These are phyloP conservation scores for Turritopsis rubra DNA, from an alignment of 30 jellyfish, hydroid and myxozoan genomes.

Conservation along the genomic window DNA sequence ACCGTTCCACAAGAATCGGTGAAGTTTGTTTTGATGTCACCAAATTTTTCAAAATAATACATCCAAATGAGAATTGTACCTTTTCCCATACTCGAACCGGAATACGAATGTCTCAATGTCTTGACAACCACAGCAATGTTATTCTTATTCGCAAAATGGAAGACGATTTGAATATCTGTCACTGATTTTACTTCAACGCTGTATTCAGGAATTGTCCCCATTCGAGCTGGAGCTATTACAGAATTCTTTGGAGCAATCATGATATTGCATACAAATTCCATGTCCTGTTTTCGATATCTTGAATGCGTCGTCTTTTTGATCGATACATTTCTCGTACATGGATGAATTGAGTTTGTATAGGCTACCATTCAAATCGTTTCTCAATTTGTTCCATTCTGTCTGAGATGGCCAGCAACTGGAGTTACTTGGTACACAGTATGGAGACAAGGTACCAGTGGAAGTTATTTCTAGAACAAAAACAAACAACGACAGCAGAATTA, in stretches of 20 bases:
- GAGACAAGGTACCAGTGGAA: neutral
- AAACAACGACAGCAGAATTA: neutral
- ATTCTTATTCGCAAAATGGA: constrained; percentile 10
- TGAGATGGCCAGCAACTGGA: constrained; percentile 10
- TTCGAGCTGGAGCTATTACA: neutral
- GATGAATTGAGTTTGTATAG: neutral
- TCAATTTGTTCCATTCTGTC: neutral
- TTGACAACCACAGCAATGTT: constrained; percentile 19
- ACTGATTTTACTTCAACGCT: constrained; percentile 11
- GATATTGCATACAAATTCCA: constrained; percentile 23
- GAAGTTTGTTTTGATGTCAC: constrained; percentile 5
- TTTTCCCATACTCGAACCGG: constrained; percentile 24
- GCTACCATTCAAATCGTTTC: neutral
- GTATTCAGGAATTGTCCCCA: constrained; percentile 11
- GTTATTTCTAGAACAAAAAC: neutral
- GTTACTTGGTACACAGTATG: neutral
- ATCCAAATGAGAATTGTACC: constrained; percentile 13
- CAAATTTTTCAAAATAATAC: neutral
- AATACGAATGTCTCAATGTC: constrained; percentile 14
- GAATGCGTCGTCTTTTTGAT: constrained; percentile 13
- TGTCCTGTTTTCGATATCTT: neutral
- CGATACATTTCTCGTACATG: neutral
- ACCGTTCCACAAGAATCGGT: constrained; percentile 28
- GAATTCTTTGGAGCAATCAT: constrained; percentile 15
- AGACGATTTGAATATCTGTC: neutral